Conservation (phyloP, 2,888 invertebrate species). For the Drosophila austrosaltans region DNA sequence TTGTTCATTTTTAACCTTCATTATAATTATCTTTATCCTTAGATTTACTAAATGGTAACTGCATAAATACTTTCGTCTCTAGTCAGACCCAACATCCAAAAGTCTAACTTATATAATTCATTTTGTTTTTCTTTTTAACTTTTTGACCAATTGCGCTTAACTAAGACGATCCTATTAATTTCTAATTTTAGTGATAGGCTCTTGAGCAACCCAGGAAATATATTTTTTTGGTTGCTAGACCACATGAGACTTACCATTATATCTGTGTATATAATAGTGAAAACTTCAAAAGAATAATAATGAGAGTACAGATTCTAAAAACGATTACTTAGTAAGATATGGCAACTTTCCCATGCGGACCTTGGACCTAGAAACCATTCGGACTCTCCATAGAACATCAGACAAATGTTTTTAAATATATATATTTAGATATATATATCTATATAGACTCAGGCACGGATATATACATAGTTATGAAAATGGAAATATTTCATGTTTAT, state of each 20-base stretch:
- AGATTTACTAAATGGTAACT: constrained; percentile 23
- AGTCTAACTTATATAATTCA: constrained; percentile 25
- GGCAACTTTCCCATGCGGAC: background rate
- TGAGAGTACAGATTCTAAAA: background rate
- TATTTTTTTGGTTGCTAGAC: constrained; percentile 33
- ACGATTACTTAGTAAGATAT: background rate
- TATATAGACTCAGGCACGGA: too few relatives aligned
- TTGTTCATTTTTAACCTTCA: constrained; percentile 38
- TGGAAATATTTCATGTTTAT: background rate
- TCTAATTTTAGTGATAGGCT: constrained; percentile 27
- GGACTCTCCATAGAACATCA: too few relatives aligned
- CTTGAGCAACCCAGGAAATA: constrained; percentile 51
- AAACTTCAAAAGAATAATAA: constrained; percentile 3
- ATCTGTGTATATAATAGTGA: constrained; percentile 29
- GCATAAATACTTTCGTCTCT: constrained; percentile 23
- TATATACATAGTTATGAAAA: background rate
- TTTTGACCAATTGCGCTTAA: constrained; percentile 51
- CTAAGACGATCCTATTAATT: constrained; percentile 28
- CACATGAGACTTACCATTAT: constrained; percentile 11
- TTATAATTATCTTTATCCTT: constrained; percentile 5
- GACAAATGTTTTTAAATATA: too few relatives aligned
- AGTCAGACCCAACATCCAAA: constrained; percentile 19
- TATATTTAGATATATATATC: too few relatives aligned
- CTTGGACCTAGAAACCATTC: too few relatives aligned
- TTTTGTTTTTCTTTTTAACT: background rate